Percentiles rank a stretch among this genome's conserved stretches.
Conservation (phyloP, 2,113 vertebrate genomes). For the Zapornia atra region DNA sequence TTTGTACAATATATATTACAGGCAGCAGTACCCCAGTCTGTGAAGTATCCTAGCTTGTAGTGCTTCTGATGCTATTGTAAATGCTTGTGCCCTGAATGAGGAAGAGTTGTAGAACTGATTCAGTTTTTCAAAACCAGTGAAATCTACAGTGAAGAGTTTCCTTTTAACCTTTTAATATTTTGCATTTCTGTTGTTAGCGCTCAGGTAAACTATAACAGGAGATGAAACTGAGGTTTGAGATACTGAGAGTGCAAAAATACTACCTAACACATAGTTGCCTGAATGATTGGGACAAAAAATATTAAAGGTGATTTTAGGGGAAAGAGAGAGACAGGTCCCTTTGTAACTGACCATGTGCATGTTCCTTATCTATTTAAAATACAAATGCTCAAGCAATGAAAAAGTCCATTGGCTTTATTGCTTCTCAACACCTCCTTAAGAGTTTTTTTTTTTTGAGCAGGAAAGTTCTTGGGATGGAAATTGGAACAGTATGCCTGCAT, state of each 20-base stretch:
- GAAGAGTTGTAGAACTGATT: background rate
- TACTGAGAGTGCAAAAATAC: background rate
- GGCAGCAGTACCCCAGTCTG: background rate
- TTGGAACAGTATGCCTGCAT: background rate
- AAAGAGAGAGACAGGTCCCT: background rate
- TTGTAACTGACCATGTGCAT: background rate
- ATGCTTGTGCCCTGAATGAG: background rate
- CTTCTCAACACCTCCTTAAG: background rate
- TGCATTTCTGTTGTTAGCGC: background rate
- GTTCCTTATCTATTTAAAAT: background rate
- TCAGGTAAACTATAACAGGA: background rate
- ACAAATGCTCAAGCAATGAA: background rate
- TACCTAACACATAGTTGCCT: background rate
- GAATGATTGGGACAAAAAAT: background rate
- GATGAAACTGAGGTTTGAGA: background rate
- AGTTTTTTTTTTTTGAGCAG: background rate
- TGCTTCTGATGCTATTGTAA: background rate
- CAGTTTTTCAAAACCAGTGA: background rate
- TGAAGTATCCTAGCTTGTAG: background rate
- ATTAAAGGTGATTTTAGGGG: background rate
- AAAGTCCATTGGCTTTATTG: background rate
- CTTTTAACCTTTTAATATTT: background rate
- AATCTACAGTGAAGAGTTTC: background rate
- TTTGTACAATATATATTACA: background rate
- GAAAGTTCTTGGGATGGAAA: background rate